Evolutionary conservation across 2,888 invertebrate genomes (phyloP).

Genomic region (Cryptus armator): DNA sequence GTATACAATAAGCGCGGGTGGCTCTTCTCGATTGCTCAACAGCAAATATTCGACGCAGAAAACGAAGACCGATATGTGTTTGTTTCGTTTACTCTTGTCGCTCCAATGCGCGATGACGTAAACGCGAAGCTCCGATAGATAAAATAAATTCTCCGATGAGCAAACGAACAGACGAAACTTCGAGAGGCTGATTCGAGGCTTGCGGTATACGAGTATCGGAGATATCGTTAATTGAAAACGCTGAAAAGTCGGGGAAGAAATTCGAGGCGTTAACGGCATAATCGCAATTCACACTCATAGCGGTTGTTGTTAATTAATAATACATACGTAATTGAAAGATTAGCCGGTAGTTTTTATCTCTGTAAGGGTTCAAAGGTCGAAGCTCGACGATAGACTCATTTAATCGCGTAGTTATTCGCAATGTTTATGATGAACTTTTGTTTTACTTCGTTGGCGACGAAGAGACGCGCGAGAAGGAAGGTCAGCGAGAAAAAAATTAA

Average conservation of each 20-base stretch:
- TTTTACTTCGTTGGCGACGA: neutral
- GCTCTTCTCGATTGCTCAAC: constrained; percentile 15
- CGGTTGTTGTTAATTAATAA: constrained; percentile 51
- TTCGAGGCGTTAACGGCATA: constrained; percentile 26
- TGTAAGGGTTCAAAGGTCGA: constrained; percentile 50
- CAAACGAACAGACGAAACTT: constrained; percentile 14
- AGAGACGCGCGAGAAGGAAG: neutral
- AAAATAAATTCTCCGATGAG: constrained; percentile 48
- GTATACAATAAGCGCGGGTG: constrained; percentile 25
- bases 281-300: constrained; percentile 23
- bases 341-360: constrained; percentile 33
- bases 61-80: constrained; percentile 34
- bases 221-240: constrained; percentile 54
- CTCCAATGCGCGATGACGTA: constrained; percentile 53
- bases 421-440: neutral
- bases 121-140: constrained; percentile 43
- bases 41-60: constrained; percentile 36
- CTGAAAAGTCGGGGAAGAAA: constrained; percentile 27
- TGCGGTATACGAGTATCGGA: neutral
- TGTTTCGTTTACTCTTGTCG: constrained; percentile 28
- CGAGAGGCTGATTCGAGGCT: neutral
- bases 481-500: neutral
- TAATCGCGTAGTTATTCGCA: constrained; percentile 12
- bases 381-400: constrained; percentile 15
- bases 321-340: constrained; percentile 49